phyloP scores from a whole-genome alignment of 2,113 vertebrate species.

The Galemys pyrenaicus region DNA sequence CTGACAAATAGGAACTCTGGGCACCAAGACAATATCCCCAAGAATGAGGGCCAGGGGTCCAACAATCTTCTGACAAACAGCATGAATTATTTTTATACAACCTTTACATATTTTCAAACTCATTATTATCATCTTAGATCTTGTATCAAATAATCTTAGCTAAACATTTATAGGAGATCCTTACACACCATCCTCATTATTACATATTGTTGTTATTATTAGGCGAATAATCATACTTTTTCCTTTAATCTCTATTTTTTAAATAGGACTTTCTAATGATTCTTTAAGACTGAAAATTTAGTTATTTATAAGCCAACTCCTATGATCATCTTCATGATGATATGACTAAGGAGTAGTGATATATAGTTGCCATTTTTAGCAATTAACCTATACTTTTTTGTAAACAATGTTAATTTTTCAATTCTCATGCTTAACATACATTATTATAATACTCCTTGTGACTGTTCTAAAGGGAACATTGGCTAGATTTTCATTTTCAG shows the following conservation, averaged over 20 bases:
- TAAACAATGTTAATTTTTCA: background rate
- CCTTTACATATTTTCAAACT: background rate
- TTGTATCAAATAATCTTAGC: background rate
- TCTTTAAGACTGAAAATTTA: background rate
- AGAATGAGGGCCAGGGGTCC: no score
- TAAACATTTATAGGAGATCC: background rate
- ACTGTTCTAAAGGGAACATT: background rate
- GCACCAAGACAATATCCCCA: no score
- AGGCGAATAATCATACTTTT: background rate
- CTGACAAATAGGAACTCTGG: no score
- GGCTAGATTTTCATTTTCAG: background rate
- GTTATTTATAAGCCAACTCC: background rate
- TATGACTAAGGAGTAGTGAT: background rate
- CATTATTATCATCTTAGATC: background rate
- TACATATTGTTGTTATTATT: background rate
- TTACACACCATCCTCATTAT: background rate
- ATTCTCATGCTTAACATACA: background rate
- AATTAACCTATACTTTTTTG: slow-evolving; percentile 8
- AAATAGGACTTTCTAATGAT: background rate
- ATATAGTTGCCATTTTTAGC: background rate
- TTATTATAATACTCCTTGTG: background rate
- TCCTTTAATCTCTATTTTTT: background rate
- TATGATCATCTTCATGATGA: background rate
- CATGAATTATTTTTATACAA: background rate
- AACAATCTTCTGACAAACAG: background rate